These are phyloP conservation scores for Hylaeus anthracinus DNA, from an alignment of 1,140 invertebrate genomes.

Conservation along the genomic window DNA sequence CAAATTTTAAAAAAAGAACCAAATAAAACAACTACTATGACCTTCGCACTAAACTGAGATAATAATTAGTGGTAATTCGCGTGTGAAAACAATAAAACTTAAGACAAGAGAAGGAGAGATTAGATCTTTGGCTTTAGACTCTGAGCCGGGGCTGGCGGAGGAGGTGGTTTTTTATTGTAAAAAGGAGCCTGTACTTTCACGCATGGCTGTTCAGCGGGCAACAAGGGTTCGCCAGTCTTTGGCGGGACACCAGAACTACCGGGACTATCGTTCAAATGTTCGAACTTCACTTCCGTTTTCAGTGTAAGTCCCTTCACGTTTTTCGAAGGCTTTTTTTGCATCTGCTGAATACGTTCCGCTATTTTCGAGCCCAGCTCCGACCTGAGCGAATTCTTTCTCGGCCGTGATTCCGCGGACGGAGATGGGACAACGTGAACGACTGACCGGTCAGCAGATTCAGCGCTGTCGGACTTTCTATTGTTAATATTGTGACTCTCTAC, in stretches of 20 bases:
- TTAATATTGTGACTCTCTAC: background rate
- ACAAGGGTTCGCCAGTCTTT: slow-evolving; percentile 60
- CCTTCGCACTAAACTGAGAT: slow-evolving; percentile 49
- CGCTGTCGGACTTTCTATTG: background rate
- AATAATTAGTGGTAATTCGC: background rate
- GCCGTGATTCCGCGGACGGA: background rate
- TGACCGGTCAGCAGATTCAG: background rate
- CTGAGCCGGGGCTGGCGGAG: slow-evolving; percentile 73
- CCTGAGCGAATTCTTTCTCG: slow-evolving; percentile 54
- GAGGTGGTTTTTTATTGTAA: slow-evolving; percentile 78
- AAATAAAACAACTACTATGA: slow-evolving; percentile 32
- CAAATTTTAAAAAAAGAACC: background rate
- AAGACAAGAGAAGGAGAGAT: background rate
- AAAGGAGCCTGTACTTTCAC: slow-evolving; percentile 62
- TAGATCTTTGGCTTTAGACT: slow-evolving; percentile 71
- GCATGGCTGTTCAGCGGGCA: slow-evolving; percentile 18
- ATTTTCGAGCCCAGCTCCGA: slow-evolving; percentile 65
- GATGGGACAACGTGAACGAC: background rate
- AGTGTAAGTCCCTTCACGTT: slow-evolving; percentile 79
- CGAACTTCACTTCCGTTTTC: slow-evolving; percentile 70
- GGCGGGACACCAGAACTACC: slow-evolving; percentile 58
- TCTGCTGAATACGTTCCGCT: slow-evolving; percentile 68
- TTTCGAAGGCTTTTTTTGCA: slow-evolving; percentile 67
- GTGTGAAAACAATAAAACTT: background rate
- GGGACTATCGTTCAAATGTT: slow-evolving; percentile 68